Conservation (phyloP, 2,113 vertebrate genomes). For the Phyllostomus discolor region DNA sequence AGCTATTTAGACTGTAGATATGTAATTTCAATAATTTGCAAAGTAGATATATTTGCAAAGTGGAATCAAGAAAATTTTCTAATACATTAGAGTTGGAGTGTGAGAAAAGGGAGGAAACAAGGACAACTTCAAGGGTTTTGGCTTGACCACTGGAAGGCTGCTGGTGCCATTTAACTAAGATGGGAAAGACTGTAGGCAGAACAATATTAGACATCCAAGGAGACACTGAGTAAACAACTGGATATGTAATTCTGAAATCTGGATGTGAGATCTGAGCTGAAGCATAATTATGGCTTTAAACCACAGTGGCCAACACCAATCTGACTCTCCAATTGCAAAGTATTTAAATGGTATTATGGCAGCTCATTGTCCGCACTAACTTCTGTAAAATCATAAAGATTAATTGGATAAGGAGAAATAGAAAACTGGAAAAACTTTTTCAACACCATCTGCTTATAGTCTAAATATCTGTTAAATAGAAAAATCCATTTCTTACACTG, state of each 20-base stretch:
- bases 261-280: background rate
- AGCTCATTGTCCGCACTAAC: background rate
- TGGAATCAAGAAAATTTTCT: background rate
- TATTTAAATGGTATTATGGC: background rate
- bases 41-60: background rate
- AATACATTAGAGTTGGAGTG: background rate
- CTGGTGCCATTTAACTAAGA: background rate
- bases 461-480: background rate
- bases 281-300: background rate
- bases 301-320: background rate
- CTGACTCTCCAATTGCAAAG: background rate
- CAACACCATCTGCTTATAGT: background rate
- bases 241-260: background rate
- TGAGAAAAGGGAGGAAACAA: background rate
- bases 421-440: background rate
- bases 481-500: background rate
- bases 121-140: background rate
- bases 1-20: background rate
- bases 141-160: background rate
- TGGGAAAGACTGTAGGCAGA: rapidly evolving
- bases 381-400: background rate
- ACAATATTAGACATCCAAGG: background rate
- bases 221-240: background rate
- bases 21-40: background rate
- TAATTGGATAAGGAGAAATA: background rate